Evolutionary conservation across 1,140 invertebrate species (phyloP).

Genomic region (Caenorhabditis latens): DNA sequence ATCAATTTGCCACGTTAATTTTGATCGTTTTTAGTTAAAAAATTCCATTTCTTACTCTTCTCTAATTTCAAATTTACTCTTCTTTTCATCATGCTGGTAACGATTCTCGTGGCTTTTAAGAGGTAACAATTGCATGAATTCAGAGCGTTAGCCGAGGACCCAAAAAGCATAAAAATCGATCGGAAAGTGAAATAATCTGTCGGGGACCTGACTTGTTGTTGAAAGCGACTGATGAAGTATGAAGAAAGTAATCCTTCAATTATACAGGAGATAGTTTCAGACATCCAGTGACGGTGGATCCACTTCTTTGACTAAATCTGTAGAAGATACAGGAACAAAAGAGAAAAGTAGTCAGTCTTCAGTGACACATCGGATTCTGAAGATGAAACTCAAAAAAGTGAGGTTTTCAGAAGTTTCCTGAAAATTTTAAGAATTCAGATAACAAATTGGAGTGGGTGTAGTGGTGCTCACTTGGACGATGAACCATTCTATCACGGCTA

Average conservation of each 20-base stretch:
- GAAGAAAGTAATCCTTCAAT: background rate
- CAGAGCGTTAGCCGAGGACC: constrained; percentile 7
- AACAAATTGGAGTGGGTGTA: constrained; percentile 42
- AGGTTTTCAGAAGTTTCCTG: background rate
- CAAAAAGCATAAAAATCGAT: background rate
- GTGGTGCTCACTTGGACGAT: constrained; percentile 45
- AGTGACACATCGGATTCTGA: constrained; percentile 4
- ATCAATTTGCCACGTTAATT: too few species aligned
- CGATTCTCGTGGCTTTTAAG: too few species aligned
- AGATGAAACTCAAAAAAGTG: constrained; percentile 36
- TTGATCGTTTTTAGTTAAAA: too few species aligned
- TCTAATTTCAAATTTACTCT: too few species aligned
- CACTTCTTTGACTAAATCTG: background rate
- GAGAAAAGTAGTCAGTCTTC: constrained; percentile 2
- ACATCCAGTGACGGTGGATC: constrained; percentile 4
- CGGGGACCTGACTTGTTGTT: background rate
- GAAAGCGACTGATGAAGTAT: constrained; percentile 4
- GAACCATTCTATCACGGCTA: constrained; percentile 60
- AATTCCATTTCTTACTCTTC: too few species aligned
- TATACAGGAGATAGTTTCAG: background rate
- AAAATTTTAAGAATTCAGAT: background rate
- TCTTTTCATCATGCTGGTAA: too few species aligned
- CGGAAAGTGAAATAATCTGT: background rate
- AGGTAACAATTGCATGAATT: background rate
- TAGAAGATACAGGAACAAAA: background rate